Evolutionary conservation across 2,888 invertebrate genomes (phyloP).

Genomic region (Agrochola lota): DNA sequence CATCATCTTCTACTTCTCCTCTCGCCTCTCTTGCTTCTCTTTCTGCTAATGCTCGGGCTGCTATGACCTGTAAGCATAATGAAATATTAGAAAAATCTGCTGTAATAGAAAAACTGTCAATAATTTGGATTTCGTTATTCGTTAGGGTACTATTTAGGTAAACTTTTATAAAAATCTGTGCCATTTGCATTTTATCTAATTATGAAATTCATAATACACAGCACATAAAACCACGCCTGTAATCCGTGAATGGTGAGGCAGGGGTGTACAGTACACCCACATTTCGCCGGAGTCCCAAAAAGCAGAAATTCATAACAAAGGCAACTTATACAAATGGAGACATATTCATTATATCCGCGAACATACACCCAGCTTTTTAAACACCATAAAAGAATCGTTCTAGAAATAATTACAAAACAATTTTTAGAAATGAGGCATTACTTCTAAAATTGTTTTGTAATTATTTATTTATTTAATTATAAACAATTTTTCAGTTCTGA

Average conservation of each 20-base stretch:
- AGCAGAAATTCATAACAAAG: background rate
- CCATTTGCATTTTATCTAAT: background rate
- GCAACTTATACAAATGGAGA: background rate
- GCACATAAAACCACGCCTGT: background rate
- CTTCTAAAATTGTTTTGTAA: too few species aligned
- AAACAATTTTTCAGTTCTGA: background rate
- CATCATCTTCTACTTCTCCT: slow-evolving; percentile 87
- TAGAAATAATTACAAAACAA: background rate
- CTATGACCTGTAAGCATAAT: slow-evolving; percentile 82
- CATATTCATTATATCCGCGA: background rate
- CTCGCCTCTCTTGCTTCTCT: slow-evolving; percentile 87
- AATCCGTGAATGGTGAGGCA: background rate
- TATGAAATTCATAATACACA: background rate
- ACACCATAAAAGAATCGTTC: background rate
- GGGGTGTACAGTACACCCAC: background rate
- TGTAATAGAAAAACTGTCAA: background rate
- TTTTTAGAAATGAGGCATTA: too few species aligned
- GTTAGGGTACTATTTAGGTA: background rate
- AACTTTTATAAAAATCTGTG: background rate
- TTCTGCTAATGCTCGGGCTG: slow-evolving; percentile 87
- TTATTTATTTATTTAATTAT: too few species aligned
- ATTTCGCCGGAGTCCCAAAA: background rate
- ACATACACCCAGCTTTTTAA: too few species aligned
- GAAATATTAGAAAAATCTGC: background rate
- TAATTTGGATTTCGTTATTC: background rate